These are phyloP conservation scores for Aspidiotus destructor DNA, from an alignment of 2,888 invertebrate species.

Conservation along the genomic window DNA sequence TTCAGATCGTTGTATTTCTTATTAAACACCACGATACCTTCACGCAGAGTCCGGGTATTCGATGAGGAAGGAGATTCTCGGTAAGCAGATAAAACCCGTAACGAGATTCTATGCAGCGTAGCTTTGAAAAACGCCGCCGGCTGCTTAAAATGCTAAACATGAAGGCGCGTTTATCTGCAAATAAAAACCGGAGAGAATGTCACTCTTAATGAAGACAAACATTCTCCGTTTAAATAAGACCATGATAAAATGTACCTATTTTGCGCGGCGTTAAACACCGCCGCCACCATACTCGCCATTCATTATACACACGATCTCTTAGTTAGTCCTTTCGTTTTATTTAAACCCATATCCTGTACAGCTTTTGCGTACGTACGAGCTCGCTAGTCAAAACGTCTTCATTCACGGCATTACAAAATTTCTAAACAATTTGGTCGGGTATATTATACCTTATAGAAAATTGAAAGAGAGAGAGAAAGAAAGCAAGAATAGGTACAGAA, in stretches of 20 bases:
- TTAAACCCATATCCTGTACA: no score
- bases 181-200: slow-evolving; percentile 31
- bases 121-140: slow-evolving; percentile 14
- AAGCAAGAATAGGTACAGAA: no score
- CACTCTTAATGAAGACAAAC: slow-evolving; percentile 31
- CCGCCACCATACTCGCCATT: no score
- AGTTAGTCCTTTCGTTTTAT: no score
- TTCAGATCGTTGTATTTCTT: slow-evolving; percentile 30
- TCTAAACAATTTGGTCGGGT: no score
- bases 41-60: slow-evolving; percentile 11
- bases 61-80: slow-evolving; percentile 12
- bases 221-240: slow-evolving; percentile 25
- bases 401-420: no score
- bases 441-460: no score
- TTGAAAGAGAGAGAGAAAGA: no score
- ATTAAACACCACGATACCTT: slow-evolving; percentile 16
- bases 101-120: slow-evolving; percentile 23
- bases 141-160: slow-evolving; percentile 32
- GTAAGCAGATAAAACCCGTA: slow-evolving; percentile 29
- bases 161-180: slow-evolving; percentile 29
- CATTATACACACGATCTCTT: no score
- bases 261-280: slow-evolving; percentile 1
- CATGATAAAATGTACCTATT: slow-evolving; percentile 25
- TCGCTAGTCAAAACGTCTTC: no score
- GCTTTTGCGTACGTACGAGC: no score